These are phyloP conservation scores for Scaptomyza graminum DNA, from an alignment of 1,140 invertebrate genomes.

Conservation along the genomic window DNA sequence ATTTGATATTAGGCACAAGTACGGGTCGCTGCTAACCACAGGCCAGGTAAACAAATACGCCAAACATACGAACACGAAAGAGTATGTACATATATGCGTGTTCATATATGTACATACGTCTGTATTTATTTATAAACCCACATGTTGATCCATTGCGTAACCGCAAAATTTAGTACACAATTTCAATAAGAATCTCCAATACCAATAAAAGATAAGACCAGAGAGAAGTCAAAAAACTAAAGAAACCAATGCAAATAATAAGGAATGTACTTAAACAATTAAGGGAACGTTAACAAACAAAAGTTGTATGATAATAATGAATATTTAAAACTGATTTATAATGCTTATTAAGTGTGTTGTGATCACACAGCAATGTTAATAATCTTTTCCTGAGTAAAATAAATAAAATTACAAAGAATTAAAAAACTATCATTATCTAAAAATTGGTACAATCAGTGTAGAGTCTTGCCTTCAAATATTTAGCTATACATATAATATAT, in stretches of 20 bases:
- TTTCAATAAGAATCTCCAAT: slow-evolving; percentile 39
- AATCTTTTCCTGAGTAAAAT: too few relatives aligned
- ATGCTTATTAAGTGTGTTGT: too few relatives aligned
- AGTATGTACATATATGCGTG: slow-evolving; percentile 1
- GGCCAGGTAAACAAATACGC: slow-evolving; percentile 39
- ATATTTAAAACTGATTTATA: too few relatives aligned
- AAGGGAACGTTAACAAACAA: too few relatives aligned
- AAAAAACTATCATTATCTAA: too few relatives aligned
- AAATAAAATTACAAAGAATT: too few relatives aligned
- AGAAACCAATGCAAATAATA: slow-evolving; percentile 12
- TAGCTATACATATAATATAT: too few relatives aligned
- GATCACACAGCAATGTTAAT: too few relatives aligned
- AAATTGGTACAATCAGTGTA: too few relatives aligned
- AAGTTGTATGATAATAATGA: too few relatives aligned
- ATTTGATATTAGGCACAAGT: slow-evolving; percentile 73
- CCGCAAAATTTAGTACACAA: slow-evolving; percentile 52
- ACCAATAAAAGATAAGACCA: background rate
- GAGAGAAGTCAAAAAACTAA: slow-evolving; percentile 38
- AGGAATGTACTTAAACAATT: slow-evolving; percentile 8
- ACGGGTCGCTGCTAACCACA: slow-evolving; percentile 48
- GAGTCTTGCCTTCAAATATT: too few relatives aligned
- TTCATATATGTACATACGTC: too few relatives aligned
- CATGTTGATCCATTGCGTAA: slow-evolving; percentile 44
- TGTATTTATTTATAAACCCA: slow-evolving; percentile 44
- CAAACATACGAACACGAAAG: slow-evolving; percentile 21